phyloP scores from a whole-genome alignment of 1,140 invertebrate genomes.

The Heliconius melpomene region DNA sequence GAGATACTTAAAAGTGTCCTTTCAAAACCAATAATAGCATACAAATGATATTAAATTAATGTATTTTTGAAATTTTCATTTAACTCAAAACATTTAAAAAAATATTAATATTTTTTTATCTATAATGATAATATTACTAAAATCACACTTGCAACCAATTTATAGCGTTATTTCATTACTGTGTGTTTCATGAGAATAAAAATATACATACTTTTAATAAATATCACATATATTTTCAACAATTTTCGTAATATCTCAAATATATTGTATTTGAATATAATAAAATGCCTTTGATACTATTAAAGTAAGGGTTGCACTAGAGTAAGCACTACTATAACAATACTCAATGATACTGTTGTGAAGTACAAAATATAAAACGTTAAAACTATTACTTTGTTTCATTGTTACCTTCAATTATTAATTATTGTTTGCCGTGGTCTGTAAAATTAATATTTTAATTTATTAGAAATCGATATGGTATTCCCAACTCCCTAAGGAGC shows the following conservation, averaged over 20 bases:
- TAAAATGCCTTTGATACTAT: conserved; percentile 4
- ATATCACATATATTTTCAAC: background rate
- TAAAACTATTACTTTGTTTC: conserved; percentile 28
- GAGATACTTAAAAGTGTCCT: too few species aligned
- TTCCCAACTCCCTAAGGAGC: too few species aligned
- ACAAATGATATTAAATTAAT: background rate
- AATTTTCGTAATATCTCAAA: background rate
- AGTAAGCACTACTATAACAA: conserved; percentile 52
- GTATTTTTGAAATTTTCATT: background rate
- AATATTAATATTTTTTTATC: background rate
- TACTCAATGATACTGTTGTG: conserved; percentile 66
- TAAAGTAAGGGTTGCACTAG: conserved; percentile 16
- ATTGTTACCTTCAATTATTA: background rate
- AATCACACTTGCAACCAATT: background rate
- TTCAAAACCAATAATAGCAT: background rate
- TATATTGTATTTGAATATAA: conserved; percentile 1
- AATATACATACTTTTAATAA: background rate
- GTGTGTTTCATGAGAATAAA: background rate
- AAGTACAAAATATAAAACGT: conserved; percentile 63
- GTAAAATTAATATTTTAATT: too few species aligned
- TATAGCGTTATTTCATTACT: background rate
- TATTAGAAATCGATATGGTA: too few species aligned
- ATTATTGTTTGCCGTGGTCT: background rate
- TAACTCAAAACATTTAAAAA: background rate
- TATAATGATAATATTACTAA: background rate